Conservation (phyloP, 2,888 invertebrate genomes). For the Yponomeuta evonymella region DNA sequence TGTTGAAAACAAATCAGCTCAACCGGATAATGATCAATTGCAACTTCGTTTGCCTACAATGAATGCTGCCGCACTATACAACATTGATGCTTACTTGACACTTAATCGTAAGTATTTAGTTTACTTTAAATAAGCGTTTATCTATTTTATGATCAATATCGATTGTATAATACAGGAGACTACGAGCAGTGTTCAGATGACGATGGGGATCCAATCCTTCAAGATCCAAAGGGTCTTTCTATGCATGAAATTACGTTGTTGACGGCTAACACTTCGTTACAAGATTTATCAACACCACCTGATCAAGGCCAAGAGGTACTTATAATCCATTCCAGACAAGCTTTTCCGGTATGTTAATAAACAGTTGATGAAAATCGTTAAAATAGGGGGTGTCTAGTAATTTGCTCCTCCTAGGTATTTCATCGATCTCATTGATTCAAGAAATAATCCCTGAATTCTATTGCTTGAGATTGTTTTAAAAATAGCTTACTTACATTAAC, state of each 20-base stretch:
- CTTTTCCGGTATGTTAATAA: no score
- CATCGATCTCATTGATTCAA: no score
- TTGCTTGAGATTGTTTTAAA: no score
- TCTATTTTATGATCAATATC: neutral
- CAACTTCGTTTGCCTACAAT: neutral
- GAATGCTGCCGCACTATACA: neutral
- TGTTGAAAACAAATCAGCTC: neutral
- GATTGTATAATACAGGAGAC: conserved; percentile 43
- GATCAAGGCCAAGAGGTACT: neutral
- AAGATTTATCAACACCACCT: neutral
- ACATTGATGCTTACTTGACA: conserved; percentile 33
- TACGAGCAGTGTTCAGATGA: conserved; percentile 61
- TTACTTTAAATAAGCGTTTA: no score
- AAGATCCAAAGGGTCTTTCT: conserved; percentile 41
- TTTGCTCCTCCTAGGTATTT: no score
- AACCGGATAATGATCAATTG: neutral
- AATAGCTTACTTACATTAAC: no score
- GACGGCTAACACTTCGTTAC: neutral
- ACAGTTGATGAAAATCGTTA: no score
- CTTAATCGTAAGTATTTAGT: conserved; percentile 19
- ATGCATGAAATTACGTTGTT: conserved; percentile 9
- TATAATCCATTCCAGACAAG: no score
- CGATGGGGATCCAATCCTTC: conserved; percentile 44
- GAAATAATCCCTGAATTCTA: no score
- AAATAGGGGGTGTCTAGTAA: no score